These are phyloP conservation scores for Arbacia lixula DNA, from an alignment of 53 echinoderm and acorn worm genomes.

Conservation along the genomic window DNA sequence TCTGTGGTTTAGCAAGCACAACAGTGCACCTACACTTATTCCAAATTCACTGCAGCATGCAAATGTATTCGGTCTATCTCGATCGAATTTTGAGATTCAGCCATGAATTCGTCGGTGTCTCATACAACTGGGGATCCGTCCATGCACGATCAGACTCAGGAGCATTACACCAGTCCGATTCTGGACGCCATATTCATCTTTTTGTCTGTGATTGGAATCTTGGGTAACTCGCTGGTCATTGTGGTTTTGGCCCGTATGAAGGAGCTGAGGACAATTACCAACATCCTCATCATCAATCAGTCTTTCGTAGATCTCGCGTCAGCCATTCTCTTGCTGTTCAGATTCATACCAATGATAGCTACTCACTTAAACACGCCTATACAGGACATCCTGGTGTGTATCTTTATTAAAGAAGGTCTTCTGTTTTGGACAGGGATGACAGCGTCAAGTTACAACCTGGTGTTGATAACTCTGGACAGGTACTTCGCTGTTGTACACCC, in stretches of 20 bases:
- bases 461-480: conserved; percentile 59
- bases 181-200: no score
- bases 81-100: no score
- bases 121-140: no score
- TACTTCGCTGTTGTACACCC: conserved; percentile 70
- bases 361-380: not conserved
- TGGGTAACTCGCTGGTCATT: conserved; percentile 61
- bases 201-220: conserved; percentile 58
- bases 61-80: no score
- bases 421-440: conserved; percentile 58
- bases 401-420: conserved; percentile 59
- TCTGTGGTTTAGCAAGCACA: no score
- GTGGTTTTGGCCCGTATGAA: conserved; percentile 42
- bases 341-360: conserved; percentile 18
- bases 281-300: conserved; percentile 60
- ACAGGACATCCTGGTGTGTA: conserved; percentile 25
- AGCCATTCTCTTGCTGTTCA: conserved; percentile 30
- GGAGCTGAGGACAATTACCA: conserved; percentile 40
- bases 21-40: no score
- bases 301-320: conserved; percentile 62
- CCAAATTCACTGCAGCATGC: no score
- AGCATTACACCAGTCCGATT: no score
- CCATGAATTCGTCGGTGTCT: no score
- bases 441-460: conserved; percentile 60
- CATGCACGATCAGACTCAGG: no score